Evolutionary conservation across 2,888 invertebrate genomes (phyloP).

Genomic region (Hymenopus coronatus): DNA sequence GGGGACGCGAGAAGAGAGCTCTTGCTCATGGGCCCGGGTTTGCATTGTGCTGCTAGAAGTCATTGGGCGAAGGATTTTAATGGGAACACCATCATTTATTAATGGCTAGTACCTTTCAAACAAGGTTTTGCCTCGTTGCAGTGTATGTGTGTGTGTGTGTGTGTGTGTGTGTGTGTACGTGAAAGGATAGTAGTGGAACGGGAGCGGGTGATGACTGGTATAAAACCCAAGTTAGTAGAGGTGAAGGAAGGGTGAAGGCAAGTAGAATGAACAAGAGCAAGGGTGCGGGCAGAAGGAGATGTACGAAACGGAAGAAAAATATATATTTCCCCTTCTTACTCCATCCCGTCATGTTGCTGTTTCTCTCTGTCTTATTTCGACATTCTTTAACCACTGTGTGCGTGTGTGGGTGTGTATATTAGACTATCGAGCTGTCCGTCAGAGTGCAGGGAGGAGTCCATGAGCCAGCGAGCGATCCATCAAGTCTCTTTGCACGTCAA

Average conservation of each 20-base stretch:
- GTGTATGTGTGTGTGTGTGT: background rate
- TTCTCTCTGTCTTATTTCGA: background rate
- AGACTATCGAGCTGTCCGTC: background rate
- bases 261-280: background rate
- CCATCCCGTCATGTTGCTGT: background rate
- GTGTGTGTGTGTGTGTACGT: background rate
- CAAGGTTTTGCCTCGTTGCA: background rate
- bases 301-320: background rate
- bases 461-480: background rate
- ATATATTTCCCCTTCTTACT: background rate
- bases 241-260: background rate
- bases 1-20: background rate
- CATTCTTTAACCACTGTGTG: background rate
- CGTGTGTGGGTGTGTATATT: background rate
- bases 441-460: background rate
- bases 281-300: background rate
- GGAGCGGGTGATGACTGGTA: background rate
- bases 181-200: background rate
- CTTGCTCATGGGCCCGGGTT: background rate
- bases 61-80: conserved; percentile 13
- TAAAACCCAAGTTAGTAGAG: background rate
- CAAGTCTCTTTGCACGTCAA: background rate
- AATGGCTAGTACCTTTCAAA: conserved; percentile 1
- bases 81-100: background rate
- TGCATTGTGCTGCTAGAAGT: background rate